Percentiles rank a stretch among this genome's conserved stretches.
phyloP scores from a whole-genome alignment of 2,888 invertebrate genomes.

The Lithophane ornitopus region DNA sequence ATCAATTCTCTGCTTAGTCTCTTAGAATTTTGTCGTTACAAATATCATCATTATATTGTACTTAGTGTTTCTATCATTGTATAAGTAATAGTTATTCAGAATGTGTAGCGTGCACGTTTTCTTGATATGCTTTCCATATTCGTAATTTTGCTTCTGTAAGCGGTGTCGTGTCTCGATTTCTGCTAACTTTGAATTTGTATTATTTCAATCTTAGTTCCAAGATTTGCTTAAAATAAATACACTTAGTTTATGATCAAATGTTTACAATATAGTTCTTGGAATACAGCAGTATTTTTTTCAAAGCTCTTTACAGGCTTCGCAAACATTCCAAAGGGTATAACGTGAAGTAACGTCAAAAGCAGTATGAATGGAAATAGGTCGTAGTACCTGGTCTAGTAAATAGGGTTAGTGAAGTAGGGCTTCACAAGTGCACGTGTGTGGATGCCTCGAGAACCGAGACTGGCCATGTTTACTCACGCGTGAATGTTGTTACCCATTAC shows the following conservation, averaged over 20 bases:
- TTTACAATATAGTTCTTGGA: conserved; percentile 22
- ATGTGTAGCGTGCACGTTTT: conserved; percentile 45
- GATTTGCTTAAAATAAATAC: conserved; percentile 26
- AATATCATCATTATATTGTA: conserved; percentile 60
- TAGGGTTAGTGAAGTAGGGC: conserved; percentile 86
- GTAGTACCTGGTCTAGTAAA: conserved; percentile 79
- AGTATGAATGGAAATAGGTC: conserved; percentile 74
- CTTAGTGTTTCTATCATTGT: conserved; percentile 49
- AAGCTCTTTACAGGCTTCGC: conserved; percentile 45
- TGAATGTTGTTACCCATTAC: conserved; percentile 68
- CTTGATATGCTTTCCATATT: conserved; percentile 53
- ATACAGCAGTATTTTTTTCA: conserved; percentile 26
- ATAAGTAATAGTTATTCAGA: conserved; percentile 46
- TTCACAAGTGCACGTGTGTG: conserved; percentile 80
- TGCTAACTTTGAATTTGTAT: conserved; percentile 36
- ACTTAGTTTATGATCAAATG: conserved; percentile 4
- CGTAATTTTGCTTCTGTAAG: conserved; percentile 48
- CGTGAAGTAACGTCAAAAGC: conserved; percentile 32
- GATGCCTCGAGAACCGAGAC: conserved; percentile 73
- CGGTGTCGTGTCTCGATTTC: conserved; percentile 44
- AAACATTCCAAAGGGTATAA: conserved; percentile 21
- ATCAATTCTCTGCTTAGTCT: conserved; percentile 72
- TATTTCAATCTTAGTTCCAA: conserved; percentile 55
- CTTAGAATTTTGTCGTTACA: conserved; percentile 41
- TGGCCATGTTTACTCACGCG: conserved; percentile 77